These are phyloP conservation scores for Psylliodes chrysocephalus DNA, from an alignment of 2,888 invertebrate genomes.

Conservation along the genomic window DNA sequence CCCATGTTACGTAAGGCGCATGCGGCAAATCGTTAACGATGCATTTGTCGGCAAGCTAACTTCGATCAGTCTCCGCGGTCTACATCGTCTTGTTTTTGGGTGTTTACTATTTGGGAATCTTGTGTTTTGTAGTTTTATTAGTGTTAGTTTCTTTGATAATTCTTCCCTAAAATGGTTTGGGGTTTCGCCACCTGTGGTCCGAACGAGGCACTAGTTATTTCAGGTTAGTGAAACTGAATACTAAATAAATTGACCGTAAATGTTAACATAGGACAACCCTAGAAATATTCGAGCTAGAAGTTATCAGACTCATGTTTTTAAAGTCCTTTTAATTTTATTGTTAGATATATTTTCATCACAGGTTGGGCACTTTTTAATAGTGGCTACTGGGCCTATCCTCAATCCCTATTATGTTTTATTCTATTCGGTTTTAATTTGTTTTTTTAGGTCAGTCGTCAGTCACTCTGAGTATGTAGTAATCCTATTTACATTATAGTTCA, in stretches of 20 bases:
- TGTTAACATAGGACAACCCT: neutral
- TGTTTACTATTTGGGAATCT: slow-evolving; percentile 11
- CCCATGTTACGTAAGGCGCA: slow-evolving; percentile 25
- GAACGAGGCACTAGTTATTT: slow-evolving; percentile 93
- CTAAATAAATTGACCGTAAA: no score
- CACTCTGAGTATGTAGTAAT: no score
- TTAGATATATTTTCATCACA: no score
- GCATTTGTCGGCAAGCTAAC: neutral
- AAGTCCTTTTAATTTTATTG: no score
- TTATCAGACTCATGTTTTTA: neutral
- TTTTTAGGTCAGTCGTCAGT: no score
- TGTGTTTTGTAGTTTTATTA: slow-evolving; percentile 17
- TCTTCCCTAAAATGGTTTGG: slow-evolving; percentile 64
- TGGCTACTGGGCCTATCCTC: neutral
- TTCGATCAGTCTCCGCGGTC: neutral
- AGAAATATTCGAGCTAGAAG: neutral
- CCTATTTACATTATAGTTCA: no score
- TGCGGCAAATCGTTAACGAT: slow-evolving; percentile 14
- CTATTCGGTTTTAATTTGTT: no score
- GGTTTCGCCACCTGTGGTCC: slow-evolving; percentile 96
- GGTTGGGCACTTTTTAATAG: neutral
- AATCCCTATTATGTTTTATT: no score
- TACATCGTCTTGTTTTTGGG: slow-evolving; percentile 12
- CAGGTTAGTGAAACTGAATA: slow-evolving; percentile 75
- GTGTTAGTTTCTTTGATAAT: slow-evolving; percentile 4